phyloP scores from a whole-genome alignment of 1,140 invertebrate genomes.

The Drosophila littoralis region DNA sequence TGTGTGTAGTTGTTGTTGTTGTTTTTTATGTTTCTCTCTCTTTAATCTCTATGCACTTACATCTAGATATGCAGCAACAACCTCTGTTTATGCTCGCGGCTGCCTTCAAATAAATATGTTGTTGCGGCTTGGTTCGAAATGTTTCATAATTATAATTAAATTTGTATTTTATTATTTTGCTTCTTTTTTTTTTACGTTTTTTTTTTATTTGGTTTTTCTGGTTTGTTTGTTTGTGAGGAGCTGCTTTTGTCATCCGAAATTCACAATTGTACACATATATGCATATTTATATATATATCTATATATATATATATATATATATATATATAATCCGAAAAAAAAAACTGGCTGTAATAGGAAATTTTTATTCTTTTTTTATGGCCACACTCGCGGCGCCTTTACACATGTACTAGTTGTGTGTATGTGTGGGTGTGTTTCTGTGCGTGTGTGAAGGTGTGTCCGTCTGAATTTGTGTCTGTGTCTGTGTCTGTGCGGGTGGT shows the following conservation, averaged over 20 bases:
- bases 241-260: not conserved
- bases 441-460: slow-evolving; percentile 4
- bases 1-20: slow-evolving; percentile 12
- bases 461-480: slow-evolving; percentile 8
- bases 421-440: slow-evolving; percentile 5
- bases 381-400: slow-evolving; percentile 10
- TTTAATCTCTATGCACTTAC: slow-evolving; percentile 46
- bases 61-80: slow-evolving; percentile 39
- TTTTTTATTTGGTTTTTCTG: slow-evolving; percentile 3
- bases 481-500: slow-evolving; percentile 1
- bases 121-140: not conserved
- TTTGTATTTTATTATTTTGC: not conserved
- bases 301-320: slow-evolving; percentile 1
- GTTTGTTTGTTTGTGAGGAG: slow-evolving; percentile 4
- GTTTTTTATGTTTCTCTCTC: slow-evolving; percentile 16
- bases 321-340: slow-evolving; percentile 3
- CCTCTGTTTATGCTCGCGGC: slow-evolving; percentile 14
- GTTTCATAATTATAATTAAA: not conserved
- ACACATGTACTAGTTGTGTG: slow-evolving; percentile 31
- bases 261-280: slow-evolving; percentile 17
- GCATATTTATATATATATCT: slow-evolving; percentile 5
- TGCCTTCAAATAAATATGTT: slow-evolving; percentile 6
- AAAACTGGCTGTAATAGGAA: slow-evolving; percentile 26
- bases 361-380: slow-evolving; percentile 1
- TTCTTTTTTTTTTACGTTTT: not conserved